These are phyloP conservation scores for Pollenia amentaria DNA, from an alignment of 2,888 invertebrate species.

Conservation along the genomic window DNA sequence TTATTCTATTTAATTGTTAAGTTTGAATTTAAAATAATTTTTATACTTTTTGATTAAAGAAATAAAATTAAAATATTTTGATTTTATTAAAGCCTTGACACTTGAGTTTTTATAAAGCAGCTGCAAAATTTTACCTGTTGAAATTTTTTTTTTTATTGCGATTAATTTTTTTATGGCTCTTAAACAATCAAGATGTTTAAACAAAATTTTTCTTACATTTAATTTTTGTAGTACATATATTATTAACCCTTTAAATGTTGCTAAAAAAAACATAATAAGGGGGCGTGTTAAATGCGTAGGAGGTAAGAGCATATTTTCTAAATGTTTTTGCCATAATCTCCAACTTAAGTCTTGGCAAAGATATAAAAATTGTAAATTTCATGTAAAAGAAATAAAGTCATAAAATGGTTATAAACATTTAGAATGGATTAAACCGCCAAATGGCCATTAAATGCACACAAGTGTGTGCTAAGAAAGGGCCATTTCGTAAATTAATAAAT, in stretches of 20 bases:
- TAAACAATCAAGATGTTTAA: no score
- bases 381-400: neutral
- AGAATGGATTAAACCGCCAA: neutral
- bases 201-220: no score
- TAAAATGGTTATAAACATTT: neutral
- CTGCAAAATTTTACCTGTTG: neutral
- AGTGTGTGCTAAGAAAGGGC: neutral
- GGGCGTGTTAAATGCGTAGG: neutral
- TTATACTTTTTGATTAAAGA: no score
- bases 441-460: neutral
- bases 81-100: constrained; percentile 20
- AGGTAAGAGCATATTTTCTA: neutral
- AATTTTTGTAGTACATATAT: neutral
- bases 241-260: constrained; percentile 11
- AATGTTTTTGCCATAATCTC: neutral
- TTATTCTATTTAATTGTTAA: no score
- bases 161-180: no score
- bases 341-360: neutral
- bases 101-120: neutral
- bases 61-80: no score
- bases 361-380: neutral
- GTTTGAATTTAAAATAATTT: no score
- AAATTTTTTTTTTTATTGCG: neutral
- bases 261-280: neutral
- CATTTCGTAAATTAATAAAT: neutral